Evolutionary conservation across 2,888 invertebrate genomes (phyloP).

Genomic region (Drosophila kuntzei): DNA sequence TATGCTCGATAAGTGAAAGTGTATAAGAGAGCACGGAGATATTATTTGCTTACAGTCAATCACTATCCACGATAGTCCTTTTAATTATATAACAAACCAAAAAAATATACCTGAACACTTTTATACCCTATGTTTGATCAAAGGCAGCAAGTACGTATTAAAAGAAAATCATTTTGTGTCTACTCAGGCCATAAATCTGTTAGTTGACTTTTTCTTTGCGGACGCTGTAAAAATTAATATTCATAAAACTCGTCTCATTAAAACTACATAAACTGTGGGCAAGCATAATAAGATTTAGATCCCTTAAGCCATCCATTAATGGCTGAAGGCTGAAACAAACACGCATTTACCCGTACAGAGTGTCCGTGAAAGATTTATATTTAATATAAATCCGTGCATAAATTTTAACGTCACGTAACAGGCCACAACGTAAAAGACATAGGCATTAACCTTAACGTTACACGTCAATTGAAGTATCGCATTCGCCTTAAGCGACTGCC

Average conservation of each 20-base stretch:
- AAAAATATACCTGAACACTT: too few species aligned
- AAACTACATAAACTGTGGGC: conserved; percentile 38
- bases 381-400: conserved; percentile 66
- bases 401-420: conserved; percentile 62
- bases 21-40: too few species aligned
- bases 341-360: conserved; percentile 26
- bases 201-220: conserved; percentile 5
- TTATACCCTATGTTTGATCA: too few species aligned
- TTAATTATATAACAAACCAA: too few species aligned
- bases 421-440: conserved; percentile 35
- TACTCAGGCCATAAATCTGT: conserved; percentile 4
- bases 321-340: conserved; percentile 32
- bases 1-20: too few species aligned
- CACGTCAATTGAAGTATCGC: conserved; percentile 53
- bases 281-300: conserved; percentile 34
- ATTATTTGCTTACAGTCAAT: too few species aligned
- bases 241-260: conserved; percentile 34
- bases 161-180: conserved; percentile 11
- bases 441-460: conserved; percentile 43
- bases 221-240: conserved; percentile 35
- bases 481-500: conserved; percentile 44
- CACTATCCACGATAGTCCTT: too few species aligned
- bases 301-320: conserved; percentile 34
- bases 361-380: conserved; percentile 59
- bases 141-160: background rate